Base-by-base conservation (phyloP, 2,888 invertebrate species). In the Byasa hedistus region DNA sequence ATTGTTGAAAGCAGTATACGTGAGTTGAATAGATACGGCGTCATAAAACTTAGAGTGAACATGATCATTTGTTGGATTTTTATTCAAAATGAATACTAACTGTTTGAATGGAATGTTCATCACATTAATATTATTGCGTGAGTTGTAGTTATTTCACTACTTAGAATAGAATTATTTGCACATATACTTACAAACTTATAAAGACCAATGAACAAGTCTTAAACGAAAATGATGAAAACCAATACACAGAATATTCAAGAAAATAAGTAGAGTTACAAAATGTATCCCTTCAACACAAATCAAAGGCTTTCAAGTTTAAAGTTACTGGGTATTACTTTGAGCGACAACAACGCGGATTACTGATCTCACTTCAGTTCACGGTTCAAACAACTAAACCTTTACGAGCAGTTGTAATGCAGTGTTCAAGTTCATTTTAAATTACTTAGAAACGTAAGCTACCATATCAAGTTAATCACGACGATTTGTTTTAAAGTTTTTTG, bases 251-350 rank as follows among this genome's bases (percentile, higher is more conserved):
- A n/a, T n/a, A n/a, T 15, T 8, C 5, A 48, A 48, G 48, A n/a
- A 48, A 24, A n/a, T 2, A 22, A 15, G 5, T 22, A 15, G 22
- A 54, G 12, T 22, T 15, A 54, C 12, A 54, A 54, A 23, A 56
- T 56, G 27, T 22, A 57, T 48, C 44, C 21, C n/a, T 64, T 52
- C 57, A 57, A 57, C 55, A 32, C 22, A 27, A 61, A 57, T 32
- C n/a, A 57, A 65, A 66, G n/a, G 61, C 57, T 66, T 66, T 44
- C 51, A 52, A 61, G 71, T 79, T 78, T 64, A 71, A 76, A 81
- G 79, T 82, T 81, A 82, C 85, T 79, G 81, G 81, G 81, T 84
- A 81, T 83, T 83, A 76, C 81, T 77, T 82, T 79, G 78, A 76
- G 72, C 74, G 71, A 72, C 73, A 70, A 68, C 71, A 74, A 77